Evolutionary conservation across 2,113 vertebrate species (phyloP).

Genomic region (Microcebus murinus): DNA sequence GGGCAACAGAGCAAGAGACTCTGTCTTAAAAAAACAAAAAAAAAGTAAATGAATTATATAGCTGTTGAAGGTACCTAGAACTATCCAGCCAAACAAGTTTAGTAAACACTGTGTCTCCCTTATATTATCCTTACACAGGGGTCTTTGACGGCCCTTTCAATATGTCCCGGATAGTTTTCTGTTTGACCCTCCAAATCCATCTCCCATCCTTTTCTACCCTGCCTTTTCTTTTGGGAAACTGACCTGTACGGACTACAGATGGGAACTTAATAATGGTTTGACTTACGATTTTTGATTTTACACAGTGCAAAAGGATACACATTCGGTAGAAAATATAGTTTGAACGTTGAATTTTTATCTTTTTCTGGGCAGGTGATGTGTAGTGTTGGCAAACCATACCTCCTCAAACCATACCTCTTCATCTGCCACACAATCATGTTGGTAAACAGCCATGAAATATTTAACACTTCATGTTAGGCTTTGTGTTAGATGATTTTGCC

Average conservation of each 20-base stretch:
- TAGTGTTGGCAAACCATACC: neutral
- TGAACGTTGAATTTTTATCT: neutral
- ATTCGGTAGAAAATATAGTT: neutral
- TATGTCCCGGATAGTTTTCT: neutral
- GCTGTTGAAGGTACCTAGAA: neutral
- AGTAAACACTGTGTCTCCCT: neutral
- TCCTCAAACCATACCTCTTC: neutral
- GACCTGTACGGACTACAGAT: neutral
- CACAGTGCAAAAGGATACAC: neutral
- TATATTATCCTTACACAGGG: neutral
- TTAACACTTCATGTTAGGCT: neutral
- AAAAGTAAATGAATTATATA: neutral
- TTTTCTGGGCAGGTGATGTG: neutral
- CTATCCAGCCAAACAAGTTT: neutral
- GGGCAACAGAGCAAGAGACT: too few relatives aligned
- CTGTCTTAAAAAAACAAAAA: too few relatives aligned
- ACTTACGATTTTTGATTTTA: neutral
- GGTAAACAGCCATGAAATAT: neutral
- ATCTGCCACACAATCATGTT: neutral
- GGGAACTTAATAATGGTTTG: neutral
- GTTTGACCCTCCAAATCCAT: neutral
- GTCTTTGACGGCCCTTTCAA: neutral
- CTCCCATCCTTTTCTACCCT: neutral
- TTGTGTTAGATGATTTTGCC: neutral
- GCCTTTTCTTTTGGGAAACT: neutral